phyloP scores from a whole-genome alignment of 1,140 invertebrate genomes.

The Ericerus pela region DNA sequence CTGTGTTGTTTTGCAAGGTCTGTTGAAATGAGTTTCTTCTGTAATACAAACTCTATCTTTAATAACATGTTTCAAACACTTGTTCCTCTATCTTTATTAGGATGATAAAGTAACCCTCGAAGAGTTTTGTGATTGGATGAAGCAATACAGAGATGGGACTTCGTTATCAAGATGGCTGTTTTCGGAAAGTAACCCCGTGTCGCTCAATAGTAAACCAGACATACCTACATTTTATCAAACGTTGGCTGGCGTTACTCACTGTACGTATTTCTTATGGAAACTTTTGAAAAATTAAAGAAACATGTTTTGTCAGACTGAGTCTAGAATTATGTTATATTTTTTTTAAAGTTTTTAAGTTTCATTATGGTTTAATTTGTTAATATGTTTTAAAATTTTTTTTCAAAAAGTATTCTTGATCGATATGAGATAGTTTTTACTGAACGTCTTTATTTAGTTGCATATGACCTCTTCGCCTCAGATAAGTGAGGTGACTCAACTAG shows the following conservation, averaged over 20 bases:
- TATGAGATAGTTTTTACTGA: no score
- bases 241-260: constrained; percentile 74
- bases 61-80: no score
- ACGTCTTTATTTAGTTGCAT: no score
- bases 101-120: constrained; percentile 49
- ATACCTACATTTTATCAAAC: constrained; percentile 85
- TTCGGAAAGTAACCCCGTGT: constrained; percentile 45
- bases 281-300: neutral
- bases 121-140: constrained; percentile 54
- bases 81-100: constrained; percentile 26
- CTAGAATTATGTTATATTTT: neutral
- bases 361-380: no score
- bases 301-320: neutral
- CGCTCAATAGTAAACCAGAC: constrained; percentile 61
- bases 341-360: constrained; percentile 4
- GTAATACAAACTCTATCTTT: neutral
- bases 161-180: constrained; percentile 68
- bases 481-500: no score
- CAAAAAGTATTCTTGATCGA: no score
- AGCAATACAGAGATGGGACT: constrained; percentile 51
- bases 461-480: no score
- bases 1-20: constrained; percentile 22
- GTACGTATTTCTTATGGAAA: constrained; percentile 40
- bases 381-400: no score
- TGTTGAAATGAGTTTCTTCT: neutral